Base-by-base conservation (phyloP, 2,888 invertebrate species). In the Heteropelma amictum region DNA sequence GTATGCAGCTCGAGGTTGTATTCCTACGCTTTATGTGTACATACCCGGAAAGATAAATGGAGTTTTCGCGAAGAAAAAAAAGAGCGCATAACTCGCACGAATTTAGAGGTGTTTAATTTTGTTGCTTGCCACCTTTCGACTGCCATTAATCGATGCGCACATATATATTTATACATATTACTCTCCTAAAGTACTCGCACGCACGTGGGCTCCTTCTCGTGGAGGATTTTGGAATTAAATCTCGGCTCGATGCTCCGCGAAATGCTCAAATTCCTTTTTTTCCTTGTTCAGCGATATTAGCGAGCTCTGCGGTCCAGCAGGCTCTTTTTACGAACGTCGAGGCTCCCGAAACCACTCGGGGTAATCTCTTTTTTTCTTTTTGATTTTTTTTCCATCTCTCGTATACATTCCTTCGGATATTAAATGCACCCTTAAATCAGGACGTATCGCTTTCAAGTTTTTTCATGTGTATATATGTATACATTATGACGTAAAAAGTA, bases 341-440 rank as follows among this genome's bases (percentile, higher is more conserved):
- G 21, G 54, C 28, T 38, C 54, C 23, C 8, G 19, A 10, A 14
- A 28, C 47, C 40, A n/a, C 42, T 53, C 28, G 26, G 8, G 8
- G 40, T 33, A 8, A 47, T 26, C 12, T 40, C 4, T 12, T 33
- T 12, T 47, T 47, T 53, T 35, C 14, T 40, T 35, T 14, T 33
- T 19, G n/a, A 2, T 23, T 14, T 1, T 7, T 56, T 58, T 65
- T 40, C 33, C 40, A n/a, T n/a, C n/a, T 68, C 49, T 21, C 23
- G 1, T 5, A 40, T 23, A 45, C 58, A 54, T 60, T 67, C 28
- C 35, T 8, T 7, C 17, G 35, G 14, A 45, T 40, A 35, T 21
- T 40, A 38, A 47, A 17, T 45, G 5, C 33, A 45, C 38, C 19
- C 40, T 63, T 61, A 68, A 72, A 72, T 72, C 67, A 72, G 42